These are phyloP conservation scores for Calyptomena viridis DNA, from an alignment of 2,113 vertebrate genomes.

Conservation along the genomic window DNA sequence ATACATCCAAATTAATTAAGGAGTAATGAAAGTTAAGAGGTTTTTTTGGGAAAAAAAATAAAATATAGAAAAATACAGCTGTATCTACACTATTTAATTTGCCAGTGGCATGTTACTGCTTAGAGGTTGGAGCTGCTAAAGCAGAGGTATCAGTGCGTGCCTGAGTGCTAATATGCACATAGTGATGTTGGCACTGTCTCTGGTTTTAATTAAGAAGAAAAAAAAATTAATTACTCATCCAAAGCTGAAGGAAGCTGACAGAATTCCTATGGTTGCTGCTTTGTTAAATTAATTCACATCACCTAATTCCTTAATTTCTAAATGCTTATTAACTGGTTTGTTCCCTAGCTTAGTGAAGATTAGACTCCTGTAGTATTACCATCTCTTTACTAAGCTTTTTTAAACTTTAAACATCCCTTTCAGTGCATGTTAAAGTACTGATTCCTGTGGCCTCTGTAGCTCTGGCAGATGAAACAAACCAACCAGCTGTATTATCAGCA, in stretches of 20 bases:
- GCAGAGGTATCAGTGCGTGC: constrained; percentile 1
- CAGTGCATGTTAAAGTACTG: neutral
- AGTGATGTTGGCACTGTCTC: constrained; percentile 52
- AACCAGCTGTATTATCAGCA: neutral
- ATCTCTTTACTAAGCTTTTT: neutral
- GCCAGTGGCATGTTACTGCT: neutral
- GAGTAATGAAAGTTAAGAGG: neutral
- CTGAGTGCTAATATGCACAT: constrained; percentile 34
- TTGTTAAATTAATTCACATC: constrained; percentile 67
- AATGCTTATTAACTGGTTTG: constrained; percentile 53
- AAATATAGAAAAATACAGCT: neutral
- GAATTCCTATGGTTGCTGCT: constrained; percentile 62
- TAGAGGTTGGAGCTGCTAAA: neutral
- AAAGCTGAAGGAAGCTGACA: constrained; percentile 58
- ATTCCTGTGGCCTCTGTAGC: neutral
- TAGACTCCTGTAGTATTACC: neutral
- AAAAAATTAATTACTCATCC: constrained; percentile 22
- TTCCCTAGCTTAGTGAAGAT: neutral
- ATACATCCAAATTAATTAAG: neutral
- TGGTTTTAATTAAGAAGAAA: constrained; percentile 62
- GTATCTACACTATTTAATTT: neutral
- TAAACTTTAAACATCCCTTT: neutral
- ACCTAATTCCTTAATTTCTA: constrained; percentile 63
- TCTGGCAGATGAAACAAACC: neutral
- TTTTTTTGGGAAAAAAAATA: neutral